phyloP scores from a whole-genome alignment of 2,113 vertebrate genomes.

The Abramis brama region DNA sequence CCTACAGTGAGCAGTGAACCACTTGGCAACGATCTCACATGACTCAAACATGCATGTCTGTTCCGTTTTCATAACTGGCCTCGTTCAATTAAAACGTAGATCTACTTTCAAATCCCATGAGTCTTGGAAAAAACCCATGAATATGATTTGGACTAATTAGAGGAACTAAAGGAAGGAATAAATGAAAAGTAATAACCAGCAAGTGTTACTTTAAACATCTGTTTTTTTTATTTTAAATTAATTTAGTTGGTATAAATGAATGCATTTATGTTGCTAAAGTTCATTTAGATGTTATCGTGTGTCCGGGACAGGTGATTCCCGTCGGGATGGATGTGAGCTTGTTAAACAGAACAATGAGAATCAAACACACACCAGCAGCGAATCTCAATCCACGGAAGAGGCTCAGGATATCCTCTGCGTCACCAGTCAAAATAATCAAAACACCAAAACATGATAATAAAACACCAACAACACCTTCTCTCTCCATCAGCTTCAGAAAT shows the following conservation, averaged over 20 bases:
- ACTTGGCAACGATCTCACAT: no score
- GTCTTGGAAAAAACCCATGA: neutral
- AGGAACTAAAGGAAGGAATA: neutral
- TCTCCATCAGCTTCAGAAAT: neutral
- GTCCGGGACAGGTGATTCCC: no score
- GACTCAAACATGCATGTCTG: neutral
- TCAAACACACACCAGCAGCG: neutral
- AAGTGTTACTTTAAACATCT: no score
- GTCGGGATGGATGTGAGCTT: neutral
- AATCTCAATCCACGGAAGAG: slow-evolving; percentile 54
- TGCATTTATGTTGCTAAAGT: no score
- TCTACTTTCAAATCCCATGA: slow-evolving; percentile 17
- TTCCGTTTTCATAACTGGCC: neutral
- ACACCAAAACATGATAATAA: neutral
- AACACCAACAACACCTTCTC: neutral
- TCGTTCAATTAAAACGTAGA: slow-evolving; percentile 11
- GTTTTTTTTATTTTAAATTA: no score
- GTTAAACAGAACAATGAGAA: slow-evolving; percentile 48
- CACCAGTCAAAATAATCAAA: slow-evolving; percentile 32
- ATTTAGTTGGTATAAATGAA: no score
- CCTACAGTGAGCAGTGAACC: no score
- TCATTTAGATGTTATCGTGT: no score
- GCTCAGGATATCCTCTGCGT: slow-evolving; percentile 59
- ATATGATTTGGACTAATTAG: slow-evolving; percentile 13
- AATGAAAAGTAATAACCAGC: no score